Evolutionary conservation across 2,797 vertebrate species (phyloP).

Genomic region (Cossypha niveicapilla): DNA sequence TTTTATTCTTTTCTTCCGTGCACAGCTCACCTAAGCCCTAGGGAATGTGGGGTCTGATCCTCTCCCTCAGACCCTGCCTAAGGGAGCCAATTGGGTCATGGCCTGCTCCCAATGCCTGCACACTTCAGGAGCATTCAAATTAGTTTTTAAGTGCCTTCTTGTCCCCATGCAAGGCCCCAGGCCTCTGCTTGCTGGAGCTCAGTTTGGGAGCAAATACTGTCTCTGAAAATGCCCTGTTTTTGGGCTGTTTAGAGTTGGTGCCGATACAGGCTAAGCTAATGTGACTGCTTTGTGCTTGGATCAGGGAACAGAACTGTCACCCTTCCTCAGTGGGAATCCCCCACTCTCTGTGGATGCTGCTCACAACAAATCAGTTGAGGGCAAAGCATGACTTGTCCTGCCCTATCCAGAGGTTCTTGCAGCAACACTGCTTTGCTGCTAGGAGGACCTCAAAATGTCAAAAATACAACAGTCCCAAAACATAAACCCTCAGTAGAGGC

Average conservation of each 20-base stretch:
- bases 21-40: neutral
- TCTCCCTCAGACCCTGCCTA: accelerated
- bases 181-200: neutral
- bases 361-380: neutral
- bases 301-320: accelerated
- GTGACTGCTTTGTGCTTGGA: neutral
- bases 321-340: neutral
- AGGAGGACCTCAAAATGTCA: neutral
- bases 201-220: neutral
- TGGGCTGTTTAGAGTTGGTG: neutral
- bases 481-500: accelerated
- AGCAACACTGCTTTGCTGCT: neutral
- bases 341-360: neutral
- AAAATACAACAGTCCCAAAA: neutral
- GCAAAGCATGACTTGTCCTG: neutral
- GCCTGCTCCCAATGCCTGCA: neutral
- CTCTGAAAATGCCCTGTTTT: neutral
- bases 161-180: neutral
- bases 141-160: neutral
- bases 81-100: accelerated
- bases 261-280: accelerated
- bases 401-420: neutral
- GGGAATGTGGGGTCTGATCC: neutral
- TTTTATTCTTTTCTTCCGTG: neutral
- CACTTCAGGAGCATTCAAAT: neutral